Percentiles rank a stretch among this genome's conserved stretches.
phyloP scores from a whole-genome alignment of 1,140 invertebrate genomes.

The Drosophila kanapiae region DNA sequence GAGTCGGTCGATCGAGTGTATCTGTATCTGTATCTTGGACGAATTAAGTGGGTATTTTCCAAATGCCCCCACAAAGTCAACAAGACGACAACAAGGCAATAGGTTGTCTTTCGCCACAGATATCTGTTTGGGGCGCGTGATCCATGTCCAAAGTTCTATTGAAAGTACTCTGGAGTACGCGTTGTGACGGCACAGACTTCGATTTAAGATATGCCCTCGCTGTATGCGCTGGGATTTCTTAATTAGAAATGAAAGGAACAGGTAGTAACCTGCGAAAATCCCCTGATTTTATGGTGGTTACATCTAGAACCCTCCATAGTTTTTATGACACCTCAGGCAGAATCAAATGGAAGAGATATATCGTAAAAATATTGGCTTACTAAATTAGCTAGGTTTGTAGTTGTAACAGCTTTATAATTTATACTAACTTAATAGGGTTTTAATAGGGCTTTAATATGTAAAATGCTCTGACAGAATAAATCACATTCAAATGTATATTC shows the following conservation, averaged over 20 bases:
- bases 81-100: constrained; percentile 29
- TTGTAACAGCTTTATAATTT: background rate
- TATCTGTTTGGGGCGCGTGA: constrained; percentile 39
- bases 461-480: background rate
- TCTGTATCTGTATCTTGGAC: constrained; percentile 32
- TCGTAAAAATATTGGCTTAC: constrained; percentile 7
- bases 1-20: constrained; percentile 19
- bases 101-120: constrained; percentile 32
- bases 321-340: background rate
- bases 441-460: too few species aligned
- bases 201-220: constrained; percentile 10
- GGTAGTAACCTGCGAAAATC: constrained; percentile 2
- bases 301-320: background rate
- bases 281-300: constrained; percentile 20
- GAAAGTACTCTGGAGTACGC: constrained; percentile 33
- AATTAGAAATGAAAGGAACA: constrained; percentile 42
- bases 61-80: constrained; percentile 42
- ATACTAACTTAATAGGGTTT: background rate
- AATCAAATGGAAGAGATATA: background rate
- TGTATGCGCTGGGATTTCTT: constrained; percentile 44
- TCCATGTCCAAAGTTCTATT: constrained; percentile 26
- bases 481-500: too few species aligned
- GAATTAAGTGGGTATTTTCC: constrained; percentile 49
- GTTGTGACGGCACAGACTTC: constrained; percentile 44
- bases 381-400: background rate